Conservation (phyloP, 2,113 vertebrate species). For the Smithornis capensis region DNA sequence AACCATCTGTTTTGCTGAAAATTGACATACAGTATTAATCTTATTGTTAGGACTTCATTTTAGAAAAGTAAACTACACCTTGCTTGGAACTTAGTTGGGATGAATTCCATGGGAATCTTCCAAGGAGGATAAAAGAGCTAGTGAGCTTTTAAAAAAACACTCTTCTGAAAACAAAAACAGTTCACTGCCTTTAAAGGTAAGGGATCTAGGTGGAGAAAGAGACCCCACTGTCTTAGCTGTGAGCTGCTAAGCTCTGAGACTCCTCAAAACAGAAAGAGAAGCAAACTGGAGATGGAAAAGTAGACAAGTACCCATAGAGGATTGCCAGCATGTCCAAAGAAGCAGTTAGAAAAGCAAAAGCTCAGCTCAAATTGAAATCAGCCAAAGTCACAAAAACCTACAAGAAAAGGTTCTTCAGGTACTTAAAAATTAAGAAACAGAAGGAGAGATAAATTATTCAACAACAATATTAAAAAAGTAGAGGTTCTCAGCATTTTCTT, state of each 20-base stretch:
- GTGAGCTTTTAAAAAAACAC: neutral
- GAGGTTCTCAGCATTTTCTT: neutral
- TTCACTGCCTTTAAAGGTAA: neutral
- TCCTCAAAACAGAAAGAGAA: neutral
- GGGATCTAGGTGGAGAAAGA: neutral
- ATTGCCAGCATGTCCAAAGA: fast-evolving
- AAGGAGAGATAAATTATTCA: neutral
- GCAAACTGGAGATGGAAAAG: neutral
- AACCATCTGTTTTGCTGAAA: neutral
- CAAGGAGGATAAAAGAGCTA: neutral
- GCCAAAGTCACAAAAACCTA: neutral
- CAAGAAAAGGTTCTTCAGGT: neutral
- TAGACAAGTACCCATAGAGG: neutral
- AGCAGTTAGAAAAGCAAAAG: neutral
- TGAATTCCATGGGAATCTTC: neutral
- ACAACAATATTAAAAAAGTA: neutral
- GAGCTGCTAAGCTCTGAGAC: fast-evolving
- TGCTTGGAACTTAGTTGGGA: neutral
- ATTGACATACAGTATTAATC: neutral
- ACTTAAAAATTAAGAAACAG: neutral
- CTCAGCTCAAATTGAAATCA: neutral
- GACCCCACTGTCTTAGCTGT: neutral
- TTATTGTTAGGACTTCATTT: neutral
- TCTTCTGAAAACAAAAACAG: neutral
- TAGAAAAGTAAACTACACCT: neutral